Evolutionary conservation across 2,888 invertebrate genomes (phyloP).

Genomic region (Hirtodrosophila duncani): DNA sequence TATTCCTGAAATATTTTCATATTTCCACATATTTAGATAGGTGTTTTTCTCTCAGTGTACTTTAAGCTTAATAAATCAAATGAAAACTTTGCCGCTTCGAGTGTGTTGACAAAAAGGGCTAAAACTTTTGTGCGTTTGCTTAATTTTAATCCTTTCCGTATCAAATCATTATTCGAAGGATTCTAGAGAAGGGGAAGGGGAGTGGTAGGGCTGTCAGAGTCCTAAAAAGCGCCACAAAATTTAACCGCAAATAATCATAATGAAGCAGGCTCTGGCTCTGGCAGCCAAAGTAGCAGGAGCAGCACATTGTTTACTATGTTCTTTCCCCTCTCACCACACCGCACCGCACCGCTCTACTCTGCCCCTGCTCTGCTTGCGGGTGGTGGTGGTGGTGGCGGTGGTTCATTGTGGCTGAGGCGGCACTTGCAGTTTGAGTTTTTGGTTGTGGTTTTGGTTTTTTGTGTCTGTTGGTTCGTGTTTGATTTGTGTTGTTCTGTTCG

Average conservation of each 20-base stretch:
- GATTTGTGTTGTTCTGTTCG: constrained; percentile 67
- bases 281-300: background rate
- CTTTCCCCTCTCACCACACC: too few species aligned
- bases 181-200: background rate
- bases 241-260: constrained; percentile 75
- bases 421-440: constrained; percentile 60
- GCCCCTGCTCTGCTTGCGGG: constrained; percentile 39
- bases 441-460: constrained; percentile 29
- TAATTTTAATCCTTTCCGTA: constrained; percentile 78
- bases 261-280: constrained; percentile 43
- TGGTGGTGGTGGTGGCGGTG: constrained; percentile 36
- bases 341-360: too few species aligned
- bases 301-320: too few species aligned
- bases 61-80: constrained; percentile 66
- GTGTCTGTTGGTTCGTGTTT: constrained; percentile 42
- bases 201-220: too few species aligned
- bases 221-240: constrained; percentile 63
- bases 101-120: constrained; percentile 62
- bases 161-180: constrained; percentile 75
- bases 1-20: too few species aligned
- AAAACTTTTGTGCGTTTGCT: constrained; percentile 57
- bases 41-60: constrained; percentile 26
- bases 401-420: constrained; percentile 12
- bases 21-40: too few species aligned
- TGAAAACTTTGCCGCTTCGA: constrained; percentile 73